phyloP scores from a whole-genome alignment of 2,113 vertebrate genomes.

The Syrmaticus mikado region DNA sequence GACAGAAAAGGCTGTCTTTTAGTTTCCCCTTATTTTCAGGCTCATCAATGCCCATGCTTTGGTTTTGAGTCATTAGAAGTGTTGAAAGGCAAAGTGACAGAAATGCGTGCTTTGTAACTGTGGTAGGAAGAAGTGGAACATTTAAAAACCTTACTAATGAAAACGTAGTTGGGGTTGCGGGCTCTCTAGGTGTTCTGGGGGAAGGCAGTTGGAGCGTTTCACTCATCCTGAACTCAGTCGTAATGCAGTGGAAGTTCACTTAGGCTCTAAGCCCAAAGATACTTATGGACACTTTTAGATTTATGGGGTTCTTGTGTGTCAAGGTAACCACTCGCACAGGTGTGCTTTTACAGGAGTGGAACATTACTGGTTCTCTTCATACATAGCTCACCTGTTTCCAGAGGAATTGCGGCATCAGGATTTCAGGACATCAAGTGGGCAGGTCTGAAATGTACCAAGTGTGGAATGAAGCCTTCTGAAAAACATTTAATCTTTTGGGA shows the following conservation, averaged over 20 bases:
- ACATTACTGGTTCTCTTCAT: neutral
- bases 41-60: neutral
- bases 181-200: neutral
- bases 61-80: constrained; percentile 31
- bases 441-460: neutral
- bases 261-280: neutral
- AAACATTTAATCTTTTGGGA: constrained; percentile 11
- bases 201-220: neutral
- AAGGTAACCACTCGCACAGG: neutral
- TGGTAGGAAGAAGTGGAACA: constrained; percentile 11
- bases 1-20: neutral
- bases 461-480: neutral
- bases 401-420: neutral
- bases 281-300: neutral
- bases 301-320: neutral
- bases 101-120: neutral
- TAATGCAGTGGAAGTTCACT: neutral
- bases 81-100: constrained; percentile 28
- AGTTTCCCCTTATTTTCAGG: neutral
- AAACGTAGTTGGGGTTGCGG: neutral
- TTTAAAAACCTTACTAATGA: neutral
- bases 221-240: neutral
- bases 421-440: neutral
- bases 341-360: neutral
- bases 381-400: neutral